Evolutionary conservation across 1,140 invertebrate species (phyloP).

Genomic region (Heliconius hermathena): DNA sequence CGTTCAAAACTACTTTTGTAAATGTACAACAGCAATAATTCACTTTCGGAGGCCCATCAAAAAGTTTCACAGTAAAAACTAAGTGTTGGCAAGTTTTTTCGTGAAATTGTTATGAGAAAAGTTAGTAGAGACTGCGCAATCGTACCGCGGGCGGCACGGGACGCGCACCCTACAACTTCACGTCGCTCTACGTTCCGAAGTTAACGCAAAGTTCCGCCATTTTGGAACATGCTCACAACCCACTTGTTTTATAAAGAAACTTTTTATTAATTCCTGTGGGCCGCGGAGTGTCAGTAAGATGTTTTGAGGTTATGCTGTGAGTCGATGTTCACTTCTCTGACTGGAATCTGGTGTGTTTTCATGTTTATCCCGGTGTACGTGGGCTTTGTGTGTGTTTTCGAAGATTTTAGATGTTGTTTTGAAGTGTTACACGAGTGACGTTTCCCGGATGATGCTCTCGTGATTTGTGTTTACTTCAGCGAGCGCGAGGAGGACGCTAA

Average conservation of each 20-base stretch:
- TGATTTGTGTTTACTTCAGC: constrained; percentile 77
- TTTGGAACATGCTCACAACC: constrained; percentile 83
- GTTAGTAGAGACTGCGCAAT: constrained; percentile 73
- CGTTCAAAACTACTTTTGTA: constrained; percentile 57
- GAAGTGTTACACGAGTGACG: constrained; percentile 74
- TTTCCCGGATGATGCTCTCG: constrained; percentile 68
- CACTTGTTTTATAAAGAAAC: constrained; percentile 84
- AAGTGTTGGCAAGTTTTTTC: constrained; percentile 68
- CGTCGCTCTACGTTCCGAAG: constrained; percentile 81
- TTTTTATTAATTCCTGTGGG: constrained; percentile 83
- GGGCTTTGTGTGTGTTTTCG: constrained; percentile 62
- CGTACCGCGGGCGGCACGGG: constrained; percentile 57
- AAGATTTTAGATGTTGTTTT: constrained; percentile 76
- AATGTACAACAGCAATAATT: constrained; percentile 42
- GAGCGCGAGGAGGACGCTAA: constrained; percentile 60
- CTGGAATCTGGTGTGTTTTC: constrained; percentile 55
- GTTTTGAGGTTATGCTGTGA: constrained; percentile 80
- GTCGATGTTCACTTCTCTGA: constrained; percentile 70
- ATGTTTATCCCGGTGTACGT: constrained; percentile 48
- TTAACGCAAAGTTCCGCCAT: constrained; percentile 83
- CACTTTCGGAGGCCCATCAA: constrained; percentile 52
- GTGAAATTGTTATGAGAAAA: constrained; percentile 70
- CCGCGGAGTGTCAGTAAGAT: constrained; percentile 81
- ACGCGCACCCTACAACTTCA: constrained; percentile 80
- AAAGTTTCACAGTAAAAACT: constrained; percentile 56